Evolutionary conservation across 1,140 invertebrate genomes (phyloP), one percentile per base, ranked within the genome.

Genomic region (Temnothorax longispinosus): DNA sequence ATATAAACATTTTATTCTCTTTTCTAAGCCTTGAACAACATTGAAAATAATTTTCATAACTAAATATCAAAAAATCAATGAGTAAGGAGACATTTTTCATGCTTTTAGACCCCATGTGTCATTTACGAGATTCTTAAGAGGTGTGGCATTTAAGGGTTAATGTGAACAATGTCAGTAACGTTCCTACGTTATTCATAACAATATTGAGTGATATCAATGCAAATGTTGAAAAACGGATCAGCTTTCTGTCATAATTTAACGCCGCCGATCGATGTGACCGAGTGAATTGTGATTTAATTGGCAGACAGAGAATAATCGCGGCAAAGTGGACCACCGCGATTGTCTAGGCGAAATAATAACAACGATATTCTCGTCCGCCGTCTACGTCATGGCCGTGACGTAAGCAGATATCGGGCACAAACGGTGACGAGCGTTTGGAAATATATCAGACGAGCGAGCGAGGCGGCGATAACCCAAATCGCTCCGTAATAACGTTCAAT

Each of bases 301-400:
- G 62, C 58, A 64, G 44, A 41, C n/a, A 13, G 15, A 35, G 60
- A 85, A 85, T 85, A 71, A 78, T 78, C 56, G 56, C 72, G 47
- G 27, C 11, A 80, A 78, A 78, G 72, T 85, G 72, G 72, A 85
- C 47, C 84, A 84, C 54, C 41, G 64, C 64, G 80, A 84, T 60
- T 84, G 80, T 84, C 80, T 84, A 75, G 18, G 69, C 80, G 80
- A 84, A 84, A 74, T 84, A 78, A 85, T 85, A 85, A 78, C 60
- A 77, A 77, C 60, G 82, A 56, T 85, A 76, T 77, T 85, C 74
- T 85, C 47, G 74, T 85, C 72, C 56, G 50, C 21, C 15, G 35
- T 64, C 58, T 44, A 77, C 82, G 74, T 85, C 74, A 85, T 62
- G 72, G 62, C 74, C 0, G 38, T 85, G 72, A 85, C 82, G 80